Percentiles rank a stretch among this genome's conserved stretches.
Evolutionary conservation across 1,140 invertebrate species (phyloP).

Genomic region (Ylistrum balloti): DNA sequence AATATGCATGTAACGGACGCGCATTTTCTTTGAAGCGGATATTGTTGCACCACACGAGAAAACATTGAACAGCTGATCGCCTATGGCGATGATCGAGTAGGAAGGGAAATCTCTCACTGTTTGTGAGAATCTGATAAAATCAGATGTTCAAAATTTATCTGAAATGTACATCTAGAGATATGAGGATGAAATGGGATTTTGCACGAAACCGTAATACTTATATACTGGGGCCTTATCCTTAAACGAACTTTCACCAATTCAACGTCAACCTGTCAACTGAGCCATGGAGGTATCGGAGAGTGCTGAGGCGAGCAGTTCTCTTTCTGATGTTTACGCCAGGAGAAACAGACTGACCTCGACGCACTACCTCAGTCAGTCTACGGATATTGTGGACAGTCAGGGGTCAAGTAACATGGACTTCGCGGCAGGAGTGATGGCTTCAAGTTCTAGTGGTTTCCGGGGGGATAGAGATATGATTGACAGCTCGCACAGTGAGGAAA

Average conservation of each 20-base stretch:
- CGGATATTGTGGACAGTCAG: constrained; percentile 24
- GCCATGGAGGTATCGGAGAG: neutral
- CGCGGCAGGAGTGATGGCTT: neutral
- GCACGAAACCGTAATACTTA: neutral
- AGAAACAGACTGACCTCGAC: neutral
- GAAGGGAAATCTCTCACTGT: neutral
- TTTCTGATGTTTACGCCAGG: neutral
- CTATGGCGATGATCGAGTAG: neutral
- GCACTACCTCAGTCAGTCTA: neutral
- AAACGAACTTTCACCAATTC: neutral
- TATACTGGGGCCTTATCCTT: constrained; percentile 10
- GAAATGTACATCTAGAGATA: neutral
- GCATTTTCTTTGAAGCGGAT: neutral
- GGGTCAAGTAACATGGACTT: neutral
- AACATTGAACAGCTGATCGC: constrained; percentile 1
- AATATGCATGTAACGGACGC: neutral
- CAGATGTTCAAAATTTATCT: neutral
- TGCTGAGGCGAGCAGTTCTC: constrained; percentile 2
- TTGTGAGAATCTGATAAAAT: neutral
- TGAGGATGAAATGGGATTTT: neutral
- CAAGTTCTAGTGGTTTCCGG: constrained; percentile 3
- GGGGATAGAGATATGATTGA: neutral
- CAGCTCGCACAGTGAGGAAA: constrained; percentile 30
- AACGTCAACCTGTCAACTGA: neutral
- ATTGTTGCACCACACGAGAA: constrained; percentile 44